Conservation (phyloP, 2,888 invertebrate species). For the Macaria liturata region DNA sequence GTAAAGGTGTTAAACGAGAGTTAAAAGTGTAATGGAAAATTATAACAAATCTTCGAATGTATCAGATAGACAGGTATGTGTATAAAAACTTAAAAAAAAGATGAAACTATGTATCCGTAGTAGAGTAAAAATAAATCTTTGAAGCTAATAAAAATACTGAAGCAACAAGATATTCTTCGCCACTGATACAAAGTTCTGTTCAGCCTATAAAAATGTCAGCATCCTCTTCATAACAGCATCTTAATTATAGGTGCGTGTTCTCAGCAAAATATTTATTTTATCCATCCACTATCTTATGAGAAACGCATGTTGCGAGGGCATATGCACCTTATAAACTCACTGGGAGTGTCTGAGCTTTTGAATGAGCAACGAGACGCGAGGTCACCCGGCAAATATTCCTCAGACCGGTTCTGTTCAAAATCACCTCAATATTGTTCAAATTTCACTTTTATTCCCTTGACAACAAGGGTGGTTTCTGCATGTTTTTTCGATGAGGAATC, state of each 20-base stretch:
- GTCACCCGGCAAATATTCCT: slow-evolving; percentile 40
- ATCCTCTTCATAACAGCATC: neutral
- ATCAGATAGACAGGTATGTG: too few relatives aligned
- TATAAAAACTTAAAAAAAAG: too few relatives aligned
- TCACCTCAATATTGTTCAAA: slow-evolving; percentile 23
- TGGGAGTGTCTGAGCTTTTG: slow-evolving; percentile 35
- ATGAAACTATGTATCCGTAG: too few relatives aligned
- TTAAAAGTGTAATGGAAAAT: too few relatives aligned
- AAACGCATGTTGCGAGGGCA: slow-evolving; percentile 22
- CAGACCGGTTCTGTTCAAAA: slow-evolving; percentile 39
- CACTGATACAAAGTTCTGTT: too few relatives aligned
- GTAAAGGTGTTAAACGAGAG: too few relatives aligned
- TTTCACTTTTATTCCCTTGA: slow-evolving; percentile 24
- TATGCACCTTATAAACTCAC: slow-evolving; percentile 27
- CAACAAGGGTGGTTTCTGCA: slow-evolving; percentile 27
- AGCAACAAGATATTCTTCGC: too few relatives aligned
- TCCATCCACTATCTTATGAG: slow-evolving; percentile 7
- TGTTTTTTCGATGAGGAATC: slow-evolving; percentile 23
- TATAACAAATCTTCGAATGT: too few relatives aligned
- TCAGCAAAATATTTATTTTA: slow-evolving; percentile 10
- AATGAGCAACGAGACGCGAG: slow-evolving; percentile 40
- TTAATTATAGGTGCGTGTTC: too few relatives aligned
- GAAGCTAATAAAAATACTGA: too few relatives aligned
- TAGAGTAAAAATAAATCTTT: too few relatives aligned
- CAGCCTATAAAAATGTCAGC: too few relatives aligned